These are phyloP conservation scores for Physella acuta DNA, from an alignment of 1,140 invertebrate genomes.

Conservation along the genomic window DNA sequence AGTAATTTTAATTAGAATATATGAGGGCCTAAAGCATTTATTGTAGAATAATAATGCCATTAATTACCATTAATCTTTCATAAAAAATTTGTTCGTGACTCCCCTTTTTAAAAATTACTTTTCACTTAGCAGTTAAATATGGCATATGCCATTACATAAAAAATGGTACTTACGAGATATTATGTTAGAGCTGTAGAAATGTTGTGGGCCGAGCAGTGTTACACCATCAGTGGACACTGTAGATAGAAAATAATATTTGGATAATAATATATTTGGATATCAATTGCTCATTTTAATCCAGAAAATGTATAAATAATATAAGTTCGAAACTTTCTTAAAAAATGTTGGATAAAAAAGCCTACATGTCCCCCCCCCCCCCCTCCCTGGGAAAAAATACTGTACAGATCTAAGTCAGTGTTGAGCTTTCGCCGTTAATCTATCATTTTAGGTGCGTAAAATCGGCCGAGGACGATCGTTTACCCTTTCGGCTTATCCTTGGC, in stretches of 20 bases:
- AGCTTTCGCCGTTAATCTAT: too few species aligned
- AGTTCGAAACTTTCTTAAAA: background rate
- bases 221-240: background rate
- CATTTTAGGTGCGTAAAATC: too few species aligned
- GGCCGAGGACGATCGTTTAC: too few species aligned
- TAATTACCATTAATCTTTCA: background rate
- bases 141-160: background rate
- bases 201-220: background rate
- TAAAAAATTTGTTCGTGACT: background rate
- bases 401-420: too few species aligned
- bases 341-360: background rate
- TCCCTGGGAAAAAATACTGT: too few species aligned
- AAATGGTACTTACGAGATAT: slow-evolving; percentile 1
- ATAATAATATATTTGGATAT: background rate
- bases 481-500: too few species aligned
- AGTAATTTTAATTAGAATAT: too few species aligned
- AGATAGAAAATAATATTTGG: background rate
- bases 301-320: background rate
- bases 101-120: background rate
- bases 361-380: too few species aligned
- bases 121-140: too few species aligned
- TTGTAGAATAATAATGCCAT: background rate
- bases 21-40: background rate
- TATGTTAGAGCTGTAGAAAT: slow-evolving; percentile 2
- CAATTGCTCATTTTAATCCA: background rate